Evolutionary conservation across 2,888 invertebrate species (phyloP), one percentile per base, ranked within the genome.

Genomic region (Eristalis arbustorum): DNA sequence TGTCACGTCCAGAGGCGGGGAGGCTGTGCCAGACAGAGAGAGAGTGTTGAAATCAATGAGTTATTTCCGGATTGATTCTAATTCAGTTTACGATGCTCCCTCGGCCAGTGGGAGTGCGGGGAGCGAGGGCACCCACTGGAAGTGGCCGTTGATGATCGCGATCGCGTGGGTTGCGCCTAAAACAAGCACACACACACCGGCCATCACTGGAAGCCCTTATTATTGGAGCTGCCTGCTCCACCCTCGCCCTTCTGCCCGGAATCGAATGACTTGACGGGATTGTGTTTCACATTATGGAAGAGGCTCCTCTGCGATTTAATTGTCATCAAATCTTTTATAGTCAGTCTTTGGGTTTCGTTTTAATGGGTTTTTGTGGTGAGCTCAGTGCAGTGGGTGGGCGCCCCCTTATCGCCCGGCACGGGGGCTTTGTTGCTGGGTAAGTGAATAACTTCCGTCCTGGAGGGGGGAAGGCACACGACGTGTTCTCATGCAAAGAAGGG

Each of bases 51-150:
- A 79, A 83, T 83, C 83, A 87, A 87, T 87, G 87, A 87, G 87
- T 83, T 87, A 83, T 87, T 87, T 87, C 87, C 87, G 87, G 87
- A 87, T 87, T 87, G 87, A 87, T 87, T 87, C 83, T 87, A 87
- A 87, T 87, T 87, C 83, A 67, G 78, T 87, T 87, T 72, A 87
- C 83, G 83, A 87, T 83, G 83, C 83, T 63, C 34, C 34, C 34
- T 34, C 34, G 10, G 4, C 1, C n/a, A 5, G 14, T n/a, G 49
- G 6, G 8, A 4, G 42, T n/a, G 42, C n/a, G 14, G 42, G 42
- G 40, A 2, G 13, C 14, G 31, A 14, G 3, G 42, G 49, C 49
- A 8, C 18, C 49, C 18, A 18, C 1, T 31, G 18, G 42, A 4
- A 42, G 42, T 18, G 5, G 4, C 5, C 42, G 42, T 42, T 42